phyloP scores from a whole-genome alignment of 2,888 invertebrate species.

The Rhogogaster chlorosoma region DNA sequence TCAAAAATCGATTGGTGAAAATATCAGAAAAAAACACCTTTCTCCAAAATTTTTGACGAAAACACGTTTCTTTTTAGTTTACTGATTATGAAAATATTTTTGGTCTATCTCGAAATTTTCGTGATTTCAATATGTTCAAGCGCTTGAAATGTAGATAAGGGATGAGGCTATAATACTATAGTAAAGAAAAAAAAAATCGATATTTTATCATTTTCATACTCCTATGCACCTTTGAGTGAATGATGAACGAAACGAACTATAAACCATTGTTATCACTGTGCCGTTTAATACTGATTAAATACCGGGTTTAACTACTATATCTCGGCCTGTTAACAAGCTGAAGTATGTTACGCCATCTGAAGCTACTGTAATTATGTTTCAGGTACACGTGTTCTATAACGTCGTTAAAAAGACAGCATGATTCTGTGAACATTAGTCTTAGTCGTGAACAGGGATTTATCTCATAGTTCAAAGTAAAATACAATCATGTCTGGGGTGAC shows the following conservation, averaged over 20 bases:
- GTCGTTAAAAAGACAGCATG: not conserved
- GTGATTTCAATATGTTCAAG: no score
- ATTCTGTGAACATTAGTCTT: not conserved
- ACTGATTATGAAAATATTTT: no score
- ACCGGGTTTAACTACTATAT: not conserved
- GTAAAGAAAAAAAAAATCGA: no score
- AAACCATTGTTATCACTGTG: not conserved
- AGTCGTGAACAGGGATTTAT: not conserved
- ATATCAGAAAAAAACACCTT: no score
- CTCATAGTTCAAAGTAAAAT: not conserved
- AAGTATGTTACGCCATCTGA: not conserved
- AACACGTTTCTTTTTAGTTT: no score
- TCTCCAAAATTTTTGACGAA: no score
- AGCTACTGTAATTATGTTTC: constrained; percentile 14
- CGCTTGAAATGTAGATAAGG: no score
- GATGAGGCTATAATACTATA: no score
- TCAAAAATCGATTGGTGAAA: no score
- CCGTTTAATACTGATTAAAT: not conserved
- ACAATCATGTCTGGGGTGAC: constrained; percentile 32
- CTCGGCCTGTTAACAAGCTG: not conserved
- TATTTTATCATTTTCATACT: no score
- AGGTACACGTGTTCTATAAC: not conserved
- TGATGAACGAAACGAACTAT: not conserved
- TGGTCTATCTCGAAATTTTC: no score
- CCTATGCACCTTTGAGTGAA: no score